Evolutionary conservation across 2,113 vertebrate species (phyloP), one percentile per base, ranked within the genome.

Genomic region (Ammodramus savannarum): DNA sequence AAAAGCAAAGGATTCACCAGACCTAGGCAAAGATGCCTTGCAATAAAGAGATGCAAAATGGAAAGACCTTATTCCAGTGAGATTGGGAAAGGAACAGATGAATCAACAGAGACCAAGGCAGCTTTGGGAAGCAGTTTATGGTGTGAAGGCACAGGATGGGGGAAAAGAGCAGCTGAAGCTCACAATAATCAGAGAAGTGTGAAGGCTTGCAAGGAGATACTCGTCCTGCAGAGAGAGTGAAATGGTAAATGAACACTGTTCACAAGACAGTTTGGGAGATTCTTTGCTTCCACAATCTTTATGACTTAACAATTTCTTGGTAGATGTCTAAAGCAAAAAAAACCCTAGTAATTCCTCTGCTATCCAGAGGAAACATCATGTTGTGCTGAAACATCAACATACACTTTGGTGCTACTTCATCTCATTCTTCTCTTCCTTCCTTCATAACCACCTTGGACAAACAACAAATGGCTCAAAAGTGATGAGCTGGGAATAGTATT

Each of bases 401-500:
- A 49, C 1, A 7, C 43, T 81, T 85, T 3, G 6, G 18, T 79
- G 16, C 48, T 61, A 52, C 48, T 72, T 87, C 49, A 17, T 36
- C 52, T 77, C 10, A 0, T 51, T 63, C 18, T 46, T 83, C 32
- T 66, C 11, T 43, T 87, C 89, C 61, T 76, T 32, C 23, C 48
- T 86, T 49, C 52, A 38, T 52, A 71, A 82, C 39, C 49, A 93
- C 23, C 62, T 57, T n/a, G 32, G 49, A 69, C 66, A 62, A 87
- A 80, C 23, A 85, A 77, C 5, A 91, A 95, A 83, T 55, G 62
- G 51, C 55, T 79, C 54, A 48, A 43, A 89, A 96, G 34, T 36
- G 74, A 96, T 76, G 78, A 95, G 81, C 17, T 89, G 27, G 58
- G 62, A 89, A 85, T 21, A 17, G 69, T 76, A 94, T 82, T 89